Conservation (phyloP, 1,140 invertebrate genomes). For the Bombus haemorrhoidalis region DNA sequence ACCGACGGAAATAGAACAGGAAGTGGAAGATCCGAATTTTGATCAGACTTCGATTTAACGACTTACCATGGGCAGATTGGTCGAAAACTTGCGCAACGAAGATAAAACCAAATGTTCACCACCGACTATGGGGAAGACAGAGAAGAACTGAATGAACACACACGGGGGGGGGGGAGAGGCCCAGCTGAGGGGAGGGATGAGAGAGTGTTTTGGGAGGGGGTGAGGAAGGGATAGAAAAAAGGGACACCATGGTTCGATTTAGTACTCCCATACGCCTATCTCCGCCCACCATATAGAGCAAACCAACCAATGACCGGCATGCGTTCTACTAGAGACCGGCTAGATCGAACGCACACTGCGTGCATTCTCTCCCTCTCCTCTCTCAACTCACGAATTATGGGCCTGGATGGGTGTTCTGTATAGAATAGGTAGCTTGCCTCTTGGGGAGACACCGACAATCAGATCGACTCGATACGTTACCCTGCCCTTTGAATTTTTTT, state of each 20-base stretch:
- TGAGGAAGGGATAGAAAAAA: constrained; percentile 57
- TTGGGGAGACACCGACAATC: neutral
- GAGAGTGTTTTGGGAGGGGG: neutral
- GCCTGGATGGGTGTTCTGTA: constrained; percentile 21
- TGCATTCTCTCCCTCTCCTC: constrained; percentile 30
- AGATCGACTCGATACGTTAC: neutral
- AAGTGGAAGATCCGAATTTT: neutral
- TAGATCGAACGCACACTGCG: constrained; percentile 56
- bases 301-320: constrained; percentile 78
- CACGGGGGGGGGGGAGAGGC: neutral
- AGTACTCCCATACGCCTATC: constrained; percentile 77
- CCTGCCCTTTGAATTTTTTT: neutral
- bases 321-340: constrained; percentile 71
- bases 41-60: neutral
- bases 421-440: constrained; percentile 17
- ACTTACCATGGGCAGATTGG: neutral
- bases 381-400: constrained; percentile 45
- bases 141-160: constrained; percentile 17
- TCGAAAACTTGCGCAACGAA: neutral
- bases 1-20: neutral
- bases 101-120: neutral
- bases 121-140: neutral
- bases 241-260: constrained; percentile 75
- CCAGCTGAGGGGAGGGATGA: neutral
- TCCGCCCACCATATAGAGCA: constrained; percentile 78